Evolutionary conservation across 2,797 vertebrate species (phyloP), one percentile per base, ranked within the genome.

Genomic region (Brachyrhaphis roseni): DNA sequence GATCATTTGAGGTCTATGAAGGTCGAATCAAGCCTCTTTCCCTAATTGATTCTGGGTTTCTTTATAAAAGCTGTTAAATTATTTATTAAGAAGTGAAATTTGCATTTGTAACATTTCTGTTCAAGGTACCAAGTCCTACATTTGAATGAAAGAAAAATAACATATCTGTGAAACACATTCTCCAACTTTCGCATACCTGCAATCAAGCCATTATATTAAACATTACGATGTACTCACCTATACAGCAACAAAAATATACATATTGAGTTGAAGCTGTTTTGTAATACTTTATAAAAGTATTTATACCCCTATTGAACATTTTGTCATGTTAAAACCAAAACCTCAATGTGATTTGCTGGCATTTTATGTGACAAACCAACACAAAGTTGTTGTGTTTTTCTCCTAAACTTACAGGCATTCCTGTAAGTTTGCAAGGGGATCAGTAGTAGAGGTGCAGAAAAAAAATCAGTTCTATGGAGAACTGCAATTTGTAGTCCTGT

Each of bases 211-310:
- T 31, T 59, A 31, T 31, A 1, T 2, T 31, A 18, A 34, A 36
- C 2, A 7, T 34, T 36, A 36, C 3, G 8, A 28, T 55, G 53
- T 5, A n/a, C 26, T 55, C 53, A 55, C 23, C 10, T 55, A 55
- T 16, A 62, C 13, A 16, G 59, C 8, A 39, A 36, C 16, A 64
- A 23, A 23, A 34, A 51, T 18, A 39, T 10, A 70, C 41, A n/a
- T 51, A 36, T 41, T 51, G 18, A 68, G 23, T 51, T 47, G 34
- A 77, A 78, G 49, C 36, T 45, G 26, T 49, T 8, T 80, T 68
- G 18, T 36, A 66, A 8, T 66, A 10, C 18, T 66, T 39, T 66
- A 8, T 43, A 68, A 26, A 39, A 41, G 20, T 68, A 43, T 23
- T 41, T 13, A 26, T 64, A 18, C 2, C 31, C 31, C 16, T 3